These are phyloP conservation scores for Corythaixoides concolor DNA, from an alignment of 2,113 vertebrate genomes.

Conservation along the genomic window DNA sequence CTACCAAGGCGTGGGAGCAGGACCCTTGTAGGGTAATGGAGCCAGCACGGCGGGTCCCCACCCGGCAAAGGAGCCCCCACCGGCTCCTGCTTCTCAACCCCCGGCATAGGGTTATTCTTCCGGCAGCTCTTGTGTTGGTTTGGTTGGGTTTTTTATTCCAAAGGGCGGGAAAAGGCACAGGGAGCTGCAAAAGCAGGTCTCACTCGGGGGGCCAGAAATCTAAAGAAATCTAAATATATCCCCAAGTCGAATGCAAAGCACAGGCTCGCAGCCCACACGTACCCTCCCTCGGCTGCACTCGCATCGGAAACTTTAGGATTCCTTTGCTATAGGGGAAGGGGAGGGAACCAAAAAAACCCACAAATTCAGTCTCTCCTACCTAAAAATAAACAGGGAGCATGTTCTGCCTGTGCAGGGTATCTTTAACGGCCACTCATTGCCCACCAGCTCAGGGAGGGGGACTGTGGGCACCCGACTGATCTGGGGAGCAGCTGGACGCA, in stretches of 20 bases:
- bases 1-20: background rate
- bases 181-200: constrained; percentile 50
- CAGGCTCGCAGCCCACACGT: constrained; percentile 50
- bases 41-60: accelerated
- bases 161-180: background rate
- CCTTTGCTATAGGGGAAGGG: constrained; percentile 2
- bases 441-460: background rate
- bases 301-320: constrained; percentile 33
- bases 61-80: background rate
- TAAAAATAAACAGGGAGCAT: constrained; percentile 10
- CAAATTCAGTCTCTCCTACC: background rate
- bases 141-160: background rate
- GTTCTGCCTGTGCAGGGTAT: background rate
- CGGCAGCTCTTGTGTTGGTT: background rate
- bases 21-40: background rate
- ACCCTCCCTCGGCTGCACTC: background rate
- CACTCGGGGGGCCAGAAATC: constrained; percentile 22
- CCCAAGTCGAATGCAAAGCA: constrained; percentile 48
- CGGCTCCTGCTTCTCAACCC: background rate
- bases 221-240: constrained; percentile 64
- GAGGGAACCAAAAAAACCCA: background rate
- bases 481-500: background rate
- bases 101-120: background rate
- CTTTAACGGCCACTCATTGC: background rate
- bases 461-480: background rate